Percentiles rank a stretch among this genome's conserved stretches.
phyloP scores from a whole-genome alignment of 2,797 vertebrate genomes.

The Hipposideros larvatus region DNA sequence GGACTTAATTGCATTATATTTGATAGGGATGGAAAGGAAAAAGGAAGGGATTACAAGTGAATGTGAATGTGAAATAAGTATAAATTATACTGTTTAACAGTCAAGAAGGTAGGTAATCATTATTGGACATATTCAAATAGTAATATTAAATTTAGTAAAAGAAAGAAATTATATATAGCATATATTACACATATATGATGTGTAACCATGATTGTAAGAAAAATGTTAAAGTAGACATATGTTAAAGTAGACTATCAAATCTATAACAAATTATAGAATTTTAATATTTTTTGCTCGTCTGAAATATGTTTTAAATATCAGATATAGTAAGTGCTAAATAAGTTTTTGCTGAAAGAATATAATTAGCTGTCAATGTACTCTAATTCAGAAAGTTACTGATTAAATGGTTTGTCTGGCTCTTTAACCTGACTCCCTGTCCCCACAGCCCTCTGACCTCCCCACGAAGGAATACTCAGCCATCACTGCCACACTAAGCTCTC shows the following conservation, averaged over 20 bases:
- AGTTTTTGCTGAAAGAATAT: not conserved
- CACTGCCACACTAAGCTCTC: no score
- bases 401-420: not conserved
- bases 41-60: not conserved
- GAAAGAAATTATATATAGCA: not conserved
- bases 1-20: conserved; percentile 45
- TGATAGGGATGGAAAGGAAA: not conserved
- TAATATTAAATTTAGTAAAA: not conserved
- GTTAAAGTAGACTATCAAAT: not conserved
- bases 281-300: not conserved
- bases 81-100: not conserved
- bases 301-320: conserved; percentile 32
- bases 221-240: conserved; percentile 1
- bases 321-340: not conserved
- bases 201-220: not conserved
- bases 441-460: not conserved
- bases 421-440: not conserved
- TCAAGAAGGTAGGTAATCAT: not conserved
- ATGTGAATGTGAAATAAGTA: not conserved
- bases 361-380: not conserved
- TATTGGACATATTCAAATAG: not conserved
- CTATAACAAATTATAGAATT: not conserved
- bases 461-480: not conserved
- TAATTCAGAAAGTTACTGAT: not conserved
- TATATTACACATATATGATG: not conserved